Percentiles rank a stretch among this genome's conserved stretches.
These are phyloP conservation scores for Eudasyphora cyanicolor DNA, from an alignment of 2,888 invertebrate species.

Conservation along the genomic window DNA sequence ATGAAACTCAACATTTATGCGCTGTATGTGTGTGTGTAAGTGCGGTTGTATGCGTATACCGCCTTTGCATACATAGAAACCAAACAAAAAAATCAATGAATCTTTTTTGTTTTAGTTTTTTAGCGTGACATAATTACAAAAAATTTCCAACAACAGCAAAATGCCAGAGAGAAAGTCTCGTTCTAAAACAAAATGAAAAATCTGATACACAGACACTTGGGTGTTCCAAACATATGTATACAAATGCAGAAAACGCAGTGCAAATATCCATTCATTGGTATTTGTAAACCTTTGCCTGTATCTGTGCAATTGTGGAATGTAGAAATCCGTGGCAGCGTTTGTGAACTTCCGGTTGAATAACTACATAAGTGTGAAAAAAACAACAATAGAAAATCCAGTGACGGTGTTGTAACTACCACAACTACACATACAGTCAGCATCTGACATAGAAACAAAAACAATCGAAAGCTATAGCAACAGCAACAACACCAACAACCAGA, in stretches of 20 bases:
- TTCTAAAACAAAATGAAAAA: constrained; percentile 27
- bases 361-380: constrained; percentile 67
- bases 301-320: constrained; percentile 37
- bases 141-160: constrained; percentile 23
- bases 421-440: too few species aligned
- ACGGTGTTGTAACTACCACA: constrained; percentile 28
- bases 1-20: background rate
- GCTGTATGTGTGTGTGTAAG: background rate
- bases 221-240: background rate
- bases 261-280: constrained; percentile 31
- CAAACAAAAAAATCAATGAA: background rate
- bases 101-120: constrained; percentile 44
- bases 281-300: constrained; percentile 27
- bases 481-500: constrained; percentile 41
- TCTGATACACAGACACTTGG: background rate
- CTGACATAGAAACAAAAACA: constrained; percentile 26
- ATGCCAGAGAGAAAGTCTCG: constrained; percentile 38
- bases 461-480: constrained; percentile 29
- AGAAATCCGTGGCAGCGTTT: constrained; percentile 60
- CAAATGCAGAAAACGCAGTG: background rate
- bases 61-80: background rate
- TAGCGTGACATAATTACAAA: constrained; percentile 58
- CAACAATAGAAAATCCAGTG: constrained; percentile 37
- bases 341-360: constrained; percentile 78
- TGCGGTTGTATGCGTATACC: background rate